Evolutionary conservation across 2,888 invertebrate genomes (phyloP), one percentile per base, ranked within the genome.

Genomic region (Drosophila bunnanda): DNA sequence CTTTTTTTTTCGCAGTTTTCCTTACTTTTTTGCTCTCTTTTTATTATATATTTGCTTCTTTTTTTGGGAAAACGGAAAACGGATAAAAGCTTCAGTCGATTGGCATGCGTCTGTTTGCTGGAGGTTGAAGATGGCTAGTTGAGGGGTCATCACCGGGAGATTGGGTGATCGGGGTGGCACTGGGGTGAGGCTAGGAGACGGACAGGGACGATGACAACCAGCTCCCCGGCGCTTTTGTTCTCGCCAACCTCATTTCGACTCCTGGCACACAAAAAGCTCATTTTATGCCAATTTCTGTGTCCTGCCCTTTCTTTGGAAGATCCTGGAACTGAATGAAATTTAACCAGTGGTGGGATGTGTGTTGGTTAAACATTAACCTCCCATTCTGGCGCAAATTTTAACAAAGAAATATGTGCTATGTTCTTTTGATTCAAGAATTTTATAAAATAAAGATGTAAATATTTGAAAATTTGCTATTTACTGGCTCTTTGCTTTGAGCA

Each of bases 271-370:
- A 89, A 79, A 83, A 87, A 79, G 77, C 79, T 76, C 74, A 87
- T 84, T 89, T 89, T 81, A 79, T 87, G 84, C 61, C 85, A 85
- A 84, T 87, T 89, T 87, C 64, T 75, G 74, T 69, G 73, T 66
- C 52, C 62, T 62, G 71, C 44, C 44, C 15, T 17, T 17, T 8
- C 17, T 17, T n/a, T 20, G 30, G 4, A 1, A 20, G 20, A n/a
- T 38, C 39, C 60, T 25, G 56, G 60, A 46, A 56, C 68, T 75
- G 84, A 86, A 80, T 86, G 83, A 78, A 75, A 76, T 82, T 83
- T 78, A 80, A 80, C 73, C 76, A 81, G 79, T 25, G 34, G 9
- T 12, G 36, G 50, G 44, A 6, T 28, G 54, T 25, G 34, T 34
- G 34, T 41, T 46, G 58, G 67, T 44, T 41, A 39, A 59, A 39